Conservation (phyloP, 2,113 vertebrate species). For the Plecotus auritus region DNA sequence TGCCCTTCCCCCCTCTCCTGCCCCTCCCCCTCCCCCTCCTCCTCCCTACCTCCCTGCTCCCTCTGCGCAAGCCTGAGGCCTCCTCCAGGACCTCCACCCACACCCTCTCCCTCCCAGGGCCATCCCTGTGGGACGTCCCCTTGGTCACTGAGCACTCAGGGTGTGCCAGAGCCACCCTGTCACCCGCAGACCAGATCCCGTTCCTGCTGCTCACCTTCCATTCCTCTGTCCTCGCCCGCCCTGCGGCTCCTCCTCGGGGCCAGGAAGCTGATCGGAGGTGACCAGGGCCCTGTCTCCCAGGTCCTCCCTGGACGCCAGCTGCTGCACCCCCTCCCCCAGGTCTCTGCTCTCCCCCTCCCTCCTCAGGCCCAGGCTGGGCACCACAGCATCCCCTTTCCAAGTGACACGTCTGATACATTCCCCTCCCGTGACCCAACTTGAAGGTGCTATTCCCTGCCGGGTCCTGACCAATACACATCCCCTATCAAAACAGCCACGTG, state of each 20-base stretch:
- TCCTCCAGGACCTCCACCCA: not conserved
- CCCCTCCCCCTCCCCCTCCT: accelerated
- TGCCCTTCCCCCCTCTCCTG: too few relatives aligned
- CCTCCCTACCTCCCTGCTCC: accelerated
- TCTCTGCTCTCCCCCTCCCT: not conserved
- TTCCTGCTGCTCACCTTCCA: accelerated
- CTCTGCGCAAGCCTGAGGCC: too few relatives aligned
- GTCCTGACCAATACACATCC: not conserved
- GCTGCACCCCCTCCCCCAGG: too few relatives aligned
- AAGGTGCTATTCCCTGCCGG: not conserved
- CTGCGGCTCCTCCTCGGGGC: not conserved
- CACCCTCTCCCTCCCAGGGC: not conserved
- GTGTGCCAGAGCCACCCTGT: accelerated
- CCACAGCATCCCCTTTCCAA: too few relatives aligned
- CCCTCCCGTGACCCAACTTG: not conserved
- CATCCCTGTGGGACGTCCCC: accelerated
- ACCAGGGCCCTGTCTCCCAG: not conserved
- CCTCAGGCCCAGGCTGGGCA: accelerated
- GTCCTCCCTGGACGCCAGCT: not conserved
- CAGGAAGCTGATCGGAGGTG: not conserved
- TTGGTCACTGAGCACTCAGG: accelerated
- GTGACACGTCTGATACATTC: not conserved
- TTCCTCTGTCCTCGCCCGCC: not conserved
- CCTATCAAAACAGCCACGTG: accelerated
- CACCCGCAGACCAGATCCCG: accelerated